Evolutionary conservation across 2,113 vertebrate species (phyloP).

Genomic region (Atrichornis clamosus): DNA sequence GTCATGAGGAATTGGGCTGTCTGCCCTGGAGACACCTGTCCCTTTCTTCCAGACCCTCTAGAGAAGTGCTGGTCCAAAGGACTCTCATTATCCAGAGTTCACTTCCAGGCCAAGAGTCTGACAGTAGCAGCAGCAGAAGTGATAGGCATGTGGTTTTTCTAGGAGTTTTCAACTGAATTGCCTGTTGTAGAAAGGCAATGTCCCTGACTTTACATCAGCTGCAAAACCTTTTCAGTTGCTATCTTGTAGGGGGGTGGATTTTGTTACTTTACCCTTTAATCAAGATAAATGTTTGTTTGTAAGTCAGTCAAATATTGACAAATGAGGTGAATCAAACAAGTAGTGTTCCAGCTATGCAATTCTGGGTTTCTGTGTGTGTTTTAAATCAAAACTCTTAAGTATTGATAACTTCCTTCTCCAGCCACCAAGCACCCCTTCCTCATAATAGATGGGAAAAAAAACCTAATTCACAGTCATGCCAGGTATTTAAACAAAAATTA

Average conservation of each 20-base stretch:
- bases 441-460: background rate
- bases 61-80: background rate
- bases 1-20: background rate
- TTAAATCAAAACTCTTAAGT: background rate
- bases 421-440: background rate
- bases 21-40: background rate
- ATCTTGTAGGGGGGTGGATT: background rate
- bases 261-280: background rate
- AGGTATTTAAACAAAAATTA: background rate
- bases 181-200: background rate
- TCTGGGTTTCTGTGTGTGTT: background rate
- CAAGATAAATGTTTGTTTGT: background rate
- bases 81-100: background rate
- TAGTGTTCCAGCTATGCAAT: background rate
- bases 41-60: background rate
- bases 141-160: background rate
- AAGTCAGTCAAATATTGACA: slow-evolving; percentile 2
- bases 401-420: background rate
- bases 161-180: background rate
- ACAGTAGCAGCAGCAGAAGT: background rate
- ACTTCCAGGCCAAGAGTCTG: background rate
- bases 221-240: background rate
- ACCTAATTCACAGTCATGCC: background rate
- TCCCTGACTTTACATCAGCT: background rate
- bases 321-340: background rate